Evolutionary conservation across 2,797 vertebrate species (phyloP).

Genomic region (Melopsittacus undulatus): DNA sequence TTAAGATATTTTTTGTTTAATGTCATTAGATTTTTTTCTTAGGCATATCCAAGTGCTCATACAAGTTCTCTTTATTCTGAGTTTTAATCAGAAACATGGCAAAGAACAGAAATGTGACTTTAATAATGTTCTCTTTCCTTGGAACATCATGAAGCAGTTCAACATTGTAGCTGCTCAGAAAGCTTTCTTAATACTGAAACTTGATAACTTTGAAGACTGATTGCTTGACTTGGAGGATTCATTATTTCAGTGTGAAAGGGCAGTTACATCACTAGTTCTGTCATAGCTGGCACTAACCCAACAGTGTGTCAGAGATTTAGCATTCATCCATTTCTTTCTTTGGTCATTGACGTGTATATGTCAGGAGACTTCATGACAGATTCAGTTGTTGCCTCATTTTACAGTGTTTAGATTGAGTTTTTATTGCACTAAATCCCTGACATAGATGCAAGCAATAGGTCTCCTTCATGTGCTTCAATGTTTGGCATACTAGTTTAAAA

Average conservation of each 20-base stretch:
- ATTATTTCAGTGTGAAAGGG: background rate
- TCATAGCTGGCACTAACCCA: background rate
- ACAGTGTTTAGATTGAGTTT: background rate
- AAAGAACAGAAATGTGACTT: background rate
- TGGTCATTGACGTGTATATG: background rate
- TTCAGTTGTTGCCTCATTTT: background rate
- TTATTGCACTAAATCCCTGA: background rate
- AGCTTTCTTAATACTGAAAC: background rate
- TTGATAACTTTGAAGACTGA: background rate
- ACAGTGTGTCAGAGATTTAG: background rate
- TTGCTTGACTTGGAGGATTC: background rate
- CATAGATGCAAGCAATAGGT: background rate
- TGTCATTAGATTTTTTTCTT: constrained; percentile 1
- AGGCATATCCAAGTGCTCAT: background rate
- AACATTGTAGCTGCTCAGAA: background rate
- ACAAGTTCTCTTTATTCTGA: background rate
- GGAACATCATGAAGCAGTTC: background rate
- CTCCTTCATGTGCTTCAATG: background rate
- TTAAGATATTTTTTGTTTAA: background rate
- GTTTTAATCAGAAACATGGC: background rate
- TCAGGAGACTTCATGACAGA: background rate
- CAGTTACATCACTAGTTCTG: background rate
- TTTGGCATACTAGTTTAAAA: background rate
- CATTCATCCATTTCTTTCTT: background rate
- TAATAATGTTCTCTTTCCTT: background rate